A percentile compares a stretch with the other conserved stretches of the same genome.
These are phyloP conservation scores for Sesia apiformis DNA, from an alignment of 2,888 invertebrate species.

Conservation along the genomic window DNA sequence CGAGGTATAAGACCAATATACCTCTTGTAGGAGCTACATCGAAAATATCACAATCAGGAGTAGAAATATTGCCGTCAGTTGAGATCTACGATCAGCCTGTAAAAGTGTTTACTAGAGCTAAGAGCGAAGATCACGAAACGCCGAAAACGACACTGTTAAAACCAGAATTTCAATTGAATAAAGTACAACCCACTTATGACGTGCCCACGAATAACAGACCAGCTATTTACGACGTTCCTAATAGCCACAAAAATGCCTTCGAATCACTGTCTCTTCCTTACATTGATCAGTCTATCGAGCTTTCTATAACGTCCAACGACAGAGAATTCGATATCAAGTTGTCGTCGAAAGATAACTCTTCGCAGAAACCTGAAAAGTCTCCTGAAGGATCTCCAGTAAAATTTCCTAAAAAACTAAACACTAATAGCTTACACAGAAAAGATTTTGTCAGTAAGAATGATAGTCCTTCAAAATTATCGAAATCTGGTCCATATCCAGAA, in stretches of 20 bases:
- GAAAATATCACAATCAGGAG: constrained; percentile 66
- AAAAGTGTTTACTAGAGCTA: constrained; percentile 30
- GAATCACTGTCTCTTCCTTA: constrained; percentile 62
- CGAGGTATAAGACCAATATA: constrained; percentile 56
- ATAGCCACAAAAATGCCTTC: constrained; percentile 55
- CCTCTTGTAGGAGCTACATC: constrained; percentile 68
- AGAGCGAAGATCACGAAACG: constrained; percentile 29
- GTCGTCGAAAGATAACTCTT: constrained; percentile 53
- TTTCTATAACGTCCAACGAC: constrained; percentile 64
- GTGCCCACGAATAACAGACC: constrained; percentile 62
- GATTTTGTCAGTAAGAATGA: constrained; percentile 37
- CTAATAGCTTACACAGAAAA: constrained; percentile 57
- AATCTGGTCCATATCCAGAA: constrained; percentile 53
- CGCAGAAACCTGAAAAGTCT: constrained; percentile 39
- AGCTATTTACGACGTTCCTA: constrained; percentile 63
- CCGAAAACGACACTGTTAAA: constrained; percentile 29
- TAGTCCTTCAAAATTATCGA: constrained; percentile 40
- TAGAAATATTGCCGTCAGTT: constrained; percentile 59
- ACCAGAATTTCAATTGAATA: constrained; percentile 50
- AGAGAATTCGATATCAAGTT: constrained; percentile 67
- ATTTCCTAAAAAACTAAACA: constrained; percentile 32
- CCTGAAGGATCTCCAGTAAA: constrained; percentile 42
- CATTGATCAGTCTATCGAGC: constrained; percentile 65
- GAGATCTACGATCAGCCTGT: constrained; percentile 62
- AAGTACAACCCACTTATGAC: constrained; percentile 50